Base-by-base conservation (phyloP, 1,140 invertebrate species). In the Drosophila orosa region DNA sequence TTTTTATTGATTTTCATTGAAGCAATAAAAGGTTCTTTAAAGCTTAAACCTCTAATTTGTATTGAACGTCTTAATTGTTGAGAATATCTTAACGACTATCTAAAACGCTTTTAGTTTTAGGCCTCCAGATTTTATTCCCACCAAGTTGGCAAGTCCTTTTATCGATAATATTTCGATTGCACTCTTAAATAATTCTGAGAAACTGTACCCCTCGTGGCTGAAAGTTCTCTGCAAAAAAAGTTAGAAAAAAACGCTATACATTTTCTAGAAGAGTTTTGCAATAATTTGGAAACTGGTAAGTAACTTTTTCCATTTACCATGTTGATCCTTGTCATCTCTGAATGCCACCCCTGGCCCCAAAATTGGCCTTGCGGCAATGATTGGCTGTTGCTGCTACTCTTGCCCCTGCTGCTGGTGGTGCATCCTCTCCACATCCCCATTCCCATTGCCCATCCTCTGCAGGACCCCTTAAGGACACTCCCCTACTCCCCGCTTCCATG, bases 301-400 rank as follows among this genome's bases (percentile, higher is more conserved):
- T 24, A 35, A 15, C 5, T 9, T 15, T 3, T 5, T 3, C 0
- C 3, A 4, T n/a, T 15, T 5, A 4, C 24, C 60, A 24, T 1
- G 15, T 29, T 10, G 10, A 47, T 39, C 31, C 17, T 24, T 15
- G 60, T n/a, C 65, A 71, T 71, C 67, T 77, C 80, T 78, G 78
- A 66, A 35, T 15, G 47, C 47, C 47, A 50, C 47, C 47, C 47
- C 78, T 78, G 62, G 65, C 60, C 82, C 66, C 73, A 65, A 87
- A 87, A 87, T 87, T 87, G 84, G 80, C 73, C 84, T 83, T 83
- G 84, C 68, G 84, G 84, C 84, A 87, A 89, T 87, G 80, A 87
- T 87, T 87, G 84, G 84, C 84, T 85, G 81, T 62, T 63, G 78
- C 48, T 56, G 61, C 54, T 35, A 42, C 45, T 40, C 74, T 52